A percentile compares a stretch with the other conserved stretches of the same genome.
Evolutionary conservation across 2,888 invertebrate species (phyloP).

Genomic region (Macrostomum cliftonense): DNA sequence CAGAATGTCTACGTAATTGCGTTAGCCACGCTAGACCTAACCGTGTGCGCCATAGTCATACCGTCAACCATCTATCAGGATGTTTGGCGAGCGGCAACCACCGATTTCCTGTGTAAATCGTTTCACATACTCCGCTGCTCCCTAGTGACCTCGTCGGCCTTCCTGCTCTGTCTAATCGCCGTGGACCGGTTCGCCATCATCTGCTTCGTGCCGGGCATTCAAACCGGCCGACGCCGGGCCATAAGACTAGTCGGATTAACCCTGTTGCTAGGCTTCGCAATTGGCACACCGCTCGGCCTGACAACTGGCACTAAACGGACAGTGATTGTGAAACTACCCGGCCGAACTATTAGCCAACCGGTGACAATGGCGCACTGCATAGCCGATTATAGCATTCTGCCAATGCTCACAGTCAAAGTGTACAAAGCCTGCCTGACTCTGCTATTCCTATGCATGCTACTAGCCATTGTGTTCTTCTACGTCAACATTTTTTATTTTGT

Average conservation of each 20-base stretch:
- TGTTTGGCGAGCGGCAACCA: slow-evolving; percentile 17
- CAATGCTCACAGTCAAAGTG: too few relatives aligned
- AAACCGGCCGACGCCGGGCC: slow-evolving; percentile 11
- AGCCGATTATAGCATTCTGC: too few relatives aligned
- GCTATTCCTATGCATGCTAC: too few relatives aligned
- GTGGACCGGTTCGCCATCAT: slow-evolving; percentile 23
- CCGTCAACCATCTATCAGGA: slow-evolving; percentile 19
- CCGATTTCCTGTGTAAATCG: slow-evolving; percentile 18
- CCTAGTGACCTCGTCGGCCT: slow-evolving; percentile 19
- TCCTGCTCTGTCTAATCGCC: slow-evolving; percentile 21
- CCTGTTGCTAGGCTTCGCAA: slow-evolving; percentile 13
- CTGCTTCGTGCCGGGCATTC: slow-evolving; percentile 14
- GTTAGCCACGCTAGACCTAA: slow-evolving; percentile 20
- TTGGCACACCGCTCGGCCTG: slow-evolving; percentile 19
- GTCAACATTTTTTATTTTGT: too few relatives aligned
- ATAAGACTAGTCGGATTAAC: slow-evolving; percentile 15
- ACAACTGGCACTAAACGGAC: slow-evolving; percentile 14
- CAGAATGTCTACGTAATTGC: slow-evolving; percentile 21
- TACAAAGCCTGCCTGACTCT: too few relatives aligned
- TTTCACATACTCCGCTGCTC: slow-evolving; percentile 18
- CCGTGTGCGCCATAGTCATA: slow-evolving; percentile 20
- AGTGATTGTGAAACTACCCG: too few relatives aligned
- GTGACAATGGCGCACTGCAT: too few relatives aligned
- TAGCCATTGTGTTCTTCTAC: too few relatives aligned
- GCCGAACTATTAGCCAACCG: too few relatives aligned